A percentile compares a stretch with the other conserved stretches of the same genome.
Evolutionary conservation across 2,113 vertebrate genomes (phyloP).

Genomic region (Physeter macrocephalus): DNA sequence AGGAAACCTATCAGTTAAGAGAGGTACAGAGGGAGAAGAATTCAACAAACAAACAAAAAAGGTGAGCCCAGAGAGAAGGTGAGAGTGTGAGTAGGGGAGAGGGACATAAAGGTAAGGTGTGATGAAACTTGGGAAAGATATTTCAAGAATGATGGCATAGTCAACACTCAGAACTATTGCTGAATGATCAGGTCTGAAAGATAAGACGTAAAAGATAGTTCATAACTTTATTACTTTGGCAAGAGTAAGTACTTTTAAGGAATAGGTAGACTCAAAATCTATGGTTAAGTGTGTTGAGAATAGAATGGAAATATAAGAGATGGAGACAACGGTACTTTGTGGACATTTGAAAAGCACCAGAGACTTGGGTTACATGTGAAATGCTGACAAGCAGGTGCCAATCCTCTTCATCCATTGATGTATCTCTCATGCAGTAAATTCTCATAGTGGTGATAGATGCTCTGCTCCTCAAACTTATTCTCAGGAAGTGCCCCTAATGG

Average conservation of each 20-base stretch:
- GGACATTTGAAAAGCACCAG: not conserved
- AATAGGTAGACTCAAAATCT: not conserved
- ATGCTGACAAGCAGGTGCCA: not conserved
- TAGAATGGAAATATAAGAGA: not conserved
- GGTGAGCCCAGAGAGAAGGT: not conserved
- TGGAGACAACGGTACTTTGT: not conserved
- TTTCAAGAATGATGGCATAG: not conserved
- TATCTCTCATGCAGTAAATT: not conserved
- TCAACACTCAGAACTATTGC: not conserved
- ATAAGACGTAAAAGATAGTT: not conserved
- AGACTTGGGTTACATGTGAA: not conserved
- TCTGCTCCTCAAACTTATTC: not conserved
- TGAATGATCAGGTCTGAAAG: not conserved
- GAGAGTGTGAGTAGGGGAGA: accelerated
- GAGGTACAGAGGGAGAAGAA: not conserved
- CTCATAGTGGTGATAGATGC: not conserved
- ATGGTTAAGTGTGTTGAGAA: not conserved
- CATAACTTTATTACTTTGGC: not conserved
- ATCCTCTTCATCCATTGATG: not conserved
- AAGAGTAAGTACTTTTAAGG: not conserved
- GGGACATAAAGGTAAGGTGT: not conserved
- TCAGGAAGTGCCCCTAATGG: not conserved
- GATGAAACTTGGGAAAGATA: not conserved
- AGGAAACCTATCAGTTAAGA: not conserved
- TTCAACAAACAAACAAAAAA: not conserved